These are phyloP conservation scores for Notolepis coatsorum DNA, from an alignment of 2,797 vertebrate genomes.

Conservation along the genomic window DNA sequence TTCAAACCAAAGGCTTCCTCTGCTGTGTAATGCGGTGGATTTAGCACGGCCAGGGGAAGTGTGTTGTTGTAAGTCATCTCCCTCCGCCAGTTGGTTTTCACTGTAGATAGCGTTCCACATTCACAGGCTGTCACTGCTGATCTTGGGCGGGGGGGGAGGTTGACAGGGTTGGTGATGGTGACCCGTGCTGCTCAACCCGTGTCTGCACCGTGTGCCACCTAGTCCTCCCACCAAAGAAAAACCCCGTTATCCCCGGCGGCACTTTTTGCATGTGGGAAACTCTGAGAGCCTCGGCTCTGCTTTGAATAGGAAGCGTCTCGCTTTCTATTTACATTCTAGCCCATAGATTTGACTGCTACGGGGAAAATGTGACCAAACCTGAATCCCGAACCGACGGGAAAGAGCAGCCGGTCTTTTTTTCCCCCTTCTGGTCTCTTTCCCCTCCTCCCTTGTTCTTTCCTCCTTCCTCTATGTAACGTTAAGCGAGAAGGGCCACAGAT, in stretches of 20 bases:
- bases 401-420: conserved; percentile 27
- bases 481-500: conserved; percentile 42
- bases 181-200: conserved; percentile 44
- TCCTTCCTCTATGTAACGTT: conserved; percentile 37
- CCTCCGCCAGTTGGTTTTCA: conserved; percentile 35
- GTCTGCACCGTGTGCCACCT: conserved; percentile 34
- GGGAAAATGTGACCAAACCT: conserved; percentile 67
- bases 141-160: conserved; percentile 11
- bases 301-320: conserved; percentile 54
- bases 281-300: conserved; percentile 15
- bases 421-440: neutral
- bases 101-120: conserved; percentile 35
- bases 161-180: conserved; percentile 35
- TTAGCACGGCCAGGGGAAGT: neutral
- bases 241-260: conserved; percentile 28
- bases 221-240: conserved; percentile 38
- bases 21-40: neutral
- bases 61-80: neutral
- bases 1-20: neutral
- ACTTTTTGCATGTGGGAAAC: conserved; percentile 71
- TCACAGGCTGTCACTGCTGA: conserved; percentile 23
- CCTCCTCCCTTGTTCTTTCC: neutral
- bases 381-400: conserved; percentile 46
- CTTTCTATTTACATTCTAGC: conserved; percentile 56
- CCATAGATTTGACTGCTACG: conserved; percentile 48